phyloP scores from a whole-genome alignment of 2,888 invertebrate species.

The Ischnus inquisitorius region DNA sequence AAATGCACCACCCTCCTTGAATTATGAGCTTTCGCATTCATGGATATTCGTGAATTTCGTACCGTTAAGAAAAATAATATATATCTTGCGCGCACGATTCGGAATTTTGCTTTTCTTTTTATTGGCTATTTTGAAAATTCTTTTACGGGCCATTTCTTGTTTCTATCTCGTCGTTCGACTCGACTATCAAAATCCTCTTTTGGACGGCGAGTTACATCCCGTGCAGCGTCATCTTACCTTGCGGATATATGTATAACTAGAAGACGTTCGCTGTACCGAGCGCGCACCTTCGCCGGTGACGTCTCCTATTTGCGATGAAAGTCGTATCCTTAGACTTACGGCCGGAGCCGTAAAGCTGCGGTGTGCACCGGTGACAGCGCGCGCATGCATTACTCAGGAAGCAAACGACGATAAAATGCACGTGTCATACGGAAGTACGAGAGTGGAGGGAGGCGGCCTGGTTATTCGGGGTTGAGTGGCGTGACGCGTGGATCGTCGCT shows the following conservation, averaged over 20 bases:
- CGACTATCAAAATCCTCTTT: slow-evolving; percentile 18
- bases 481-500: slow-evolving; percentile 48
- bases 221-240: slow-evolving; percentile 11
- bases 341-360: slow-evolving; percentile 34
- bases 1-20: slow-evolving; percentile 35
- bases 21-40: slow-evolving; percentile 13
- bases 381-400: slow-evolving; percentile 42
- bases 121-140: not conserved
- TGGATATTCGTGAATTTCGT: slow-evolving; percentile 6
- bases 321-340: slow-evolving; percentile 50
- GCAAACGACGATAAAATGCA: slow-evolving; percentile 72
- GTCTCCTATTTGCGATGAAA: slow-evolving; percentile 44
- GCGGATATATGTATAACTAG: slow-evolving; percentile 1
- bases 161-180: not conserved
- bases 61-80: not conserved
- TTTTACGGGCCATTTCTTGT: not conserved
- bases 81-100: not conserved
- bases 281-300: slow-evolving; percentile 20
- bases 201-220: not conserved
- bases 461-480: slow-evolving; percentile 49
- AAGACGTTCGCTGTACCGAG: slow-evolving; percentile 4
- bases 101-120: not conserved
- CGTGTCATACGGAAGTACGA: slow-evolving; percentile 64
- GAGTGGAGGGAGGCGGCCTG: too few relatives aligned
- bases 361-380: slow-evolving; percentile 51